These are phyloP conservation scores for Muscicapa adusta DNA, from an alignment of 2,113 vertebrate species.

Conservation along the genomic window DNA sequence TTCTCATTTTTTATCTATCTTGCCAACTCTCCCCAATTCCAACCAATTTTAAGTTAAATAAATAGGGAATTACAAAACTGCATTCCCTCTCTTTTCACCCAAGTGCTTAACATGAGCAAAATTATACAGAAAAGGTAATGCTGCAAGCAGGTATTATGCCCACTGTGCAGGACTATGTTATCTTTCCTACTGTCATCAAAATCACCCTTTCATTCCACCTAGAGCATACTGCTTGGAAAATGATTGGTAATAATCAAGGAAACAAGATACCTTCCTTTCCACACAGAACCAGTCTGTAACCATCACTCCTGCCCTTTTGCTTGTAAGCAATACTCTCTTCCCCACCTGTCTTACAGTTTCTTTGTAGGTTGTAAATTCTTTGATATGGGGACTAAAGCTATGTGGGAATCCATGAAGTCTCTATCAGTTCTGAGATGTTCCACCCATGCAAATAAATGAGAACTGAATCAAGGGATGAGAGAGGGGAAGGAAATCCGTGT, in stretches of 20 bases:
- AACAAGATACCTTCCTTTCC: background rate
- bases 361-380: slow-evolving; percentile 1
- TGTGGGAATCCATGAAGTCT: background rate
- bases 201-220: background rate
- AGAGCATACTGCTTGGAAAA: background rate
- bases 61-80: background rate
- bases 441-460: slow-evolving; percentile 40
- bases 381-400: slow-evolving; percentile 6
- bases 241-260: background rate
- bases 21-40: background rate
- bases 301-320: background rate
- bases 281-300: background rate
- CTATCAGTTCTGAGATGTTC: background rate
- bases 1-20: background rate
- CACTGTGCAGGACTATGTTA: accelerated
- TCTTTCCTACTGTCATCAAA: background rate
- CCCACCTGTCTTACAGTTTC: background rate
- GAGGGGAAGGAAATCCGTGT: background rate
- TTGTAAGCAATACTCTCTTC: background rate
- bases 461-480: background rate
- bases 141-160: background rate
- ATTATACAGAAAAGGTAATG: background rate
- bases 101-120: background rate
- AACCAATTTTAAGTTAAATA: background rate
- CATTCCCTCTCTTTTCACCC: background rate